Conservation (phyloP, 2,797 vertebrate species). For the Hafferia zeledoni region DNA sequence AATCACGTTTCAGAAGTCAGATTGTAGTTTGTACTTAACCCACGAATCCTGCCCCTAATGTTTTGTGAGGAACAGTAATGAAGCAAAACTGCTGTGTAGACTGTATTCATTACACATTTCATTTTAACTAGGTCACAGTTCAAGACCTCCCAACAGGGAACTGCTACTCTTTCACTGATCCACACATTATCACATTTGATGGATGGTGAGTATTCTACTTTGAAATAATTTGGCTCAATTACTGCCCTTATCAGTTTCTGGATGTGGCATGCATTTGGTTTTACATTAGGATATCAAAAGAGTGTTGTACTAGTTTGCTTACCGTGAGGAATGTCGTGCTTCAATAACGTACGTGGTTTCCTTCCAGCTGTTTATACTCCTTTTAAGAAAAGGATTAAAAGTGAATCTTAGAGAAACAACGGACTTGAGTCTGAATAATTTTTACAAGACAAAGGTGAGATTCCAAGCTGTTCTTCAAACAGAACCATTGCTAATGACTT, state of each 20-base stretch:
- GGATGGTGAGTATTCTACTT: slow-evolving; percentile 76
- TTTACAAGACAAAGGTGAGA: background rate
- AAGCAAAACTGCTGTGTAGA: slow-evolving; percentile 55
- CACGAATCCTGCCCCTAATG: slow-evolving; percentile 49
- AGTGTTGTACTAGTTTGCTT: slow-evolving; percentile 3
- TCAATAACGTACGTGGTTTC: background rate
- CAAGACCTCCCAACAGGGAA: slow-evolving; percentile 78
- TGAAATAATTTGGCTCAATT: slow-evolving; percentile 49
- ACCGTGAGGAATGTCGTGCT: slow-evolving; percentile 37
- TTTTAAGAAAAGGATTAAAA: slow-evolving; percentile 38
- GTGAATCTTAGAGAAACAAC: background rate
- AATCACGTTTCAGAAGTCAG: slow-evolving; percentile 64
- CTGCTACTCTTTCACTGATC: slow-evolving; percentile 82
- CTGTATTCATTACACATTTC: slow-evolving; percentile 66
- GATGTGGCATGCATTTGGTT: slow-evolving; percentile 25
- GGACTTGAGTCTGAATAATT: background rate
- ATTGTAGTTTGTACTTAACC: slow-evolving; percentile 66
- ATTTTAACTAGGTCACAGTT: slow-evolving; percentile 82
- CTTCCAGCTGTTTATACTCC: background rate
- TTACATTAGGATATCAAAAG: slow-evolving; percentile 29
- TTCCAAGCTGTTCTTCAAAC: background rate
- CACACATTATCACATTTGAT: slow-evolving; percentile 84
- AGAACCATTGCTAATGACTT: background rate
- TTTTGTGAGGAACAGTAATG: slow-evolving; percentile 53
- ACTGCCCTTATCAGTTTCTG: slow-evolving; percentile 27